Evolutionary conservation across 2,888 invertebrate genomes (phyloP), one percentile per base, ranked within the genome.

Genomic region (Dinocampus coccinellae): DNA sequence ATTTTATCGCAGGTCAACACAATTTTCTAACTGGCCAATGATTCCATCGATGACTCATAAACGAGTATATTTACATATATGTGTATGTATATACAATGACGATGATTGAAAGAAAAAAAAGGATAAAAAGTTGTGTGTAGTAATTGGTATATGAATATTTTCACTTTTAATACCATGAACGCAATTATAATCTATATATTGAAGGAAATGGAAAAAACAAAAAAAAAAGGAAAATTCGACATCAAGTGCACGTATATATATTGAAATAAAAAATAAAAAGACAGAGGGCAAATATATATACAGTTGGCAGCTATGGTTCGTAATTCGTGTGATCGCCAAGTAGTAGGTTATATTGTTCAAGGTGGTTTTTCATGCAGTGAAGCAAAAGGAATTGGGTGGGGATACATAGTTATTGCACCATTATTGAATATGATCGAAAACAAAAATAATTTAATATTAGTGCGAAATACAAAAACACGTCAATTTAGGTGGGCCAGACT

Each of bases 351-450:
- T 85, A 86, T 95, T 3, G 90, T 90, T 2, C 89, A 90, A 73
- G 94, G 93, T 26, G 92, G 91, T 69, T 96, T 93, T 82, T 93
- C 93, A 78, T 93, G 93, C 77, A 90, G 91, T 0, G 91, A 92
- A 82, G 93, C 93, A 0, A 89, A 88, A 69, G 91, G 92, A 57
- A 90, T 91, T 78, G 96, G 93, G 7, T 87, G 94, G 10, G 97
- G 95, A 34, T 96, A 94, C 82, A 88, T 96, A 11, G 89, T 90
- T 0, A 76, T 89, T 0, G 81, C 85, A 10, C 90, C 93, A 0
- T 87, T 94, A 64, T 86, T 89, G 20, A 87, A 89, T 47, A 84
- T 94, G 4, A 74, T 85, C 53, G 77, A 84, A 79, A 75, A 80
- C 16, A 82, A 85, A 2, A 83, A 81, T 47, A 87, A 89, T 72